Conservation (phyloP, 2,797 vertebrate genomes). For the Agapornis canus region DNA sequence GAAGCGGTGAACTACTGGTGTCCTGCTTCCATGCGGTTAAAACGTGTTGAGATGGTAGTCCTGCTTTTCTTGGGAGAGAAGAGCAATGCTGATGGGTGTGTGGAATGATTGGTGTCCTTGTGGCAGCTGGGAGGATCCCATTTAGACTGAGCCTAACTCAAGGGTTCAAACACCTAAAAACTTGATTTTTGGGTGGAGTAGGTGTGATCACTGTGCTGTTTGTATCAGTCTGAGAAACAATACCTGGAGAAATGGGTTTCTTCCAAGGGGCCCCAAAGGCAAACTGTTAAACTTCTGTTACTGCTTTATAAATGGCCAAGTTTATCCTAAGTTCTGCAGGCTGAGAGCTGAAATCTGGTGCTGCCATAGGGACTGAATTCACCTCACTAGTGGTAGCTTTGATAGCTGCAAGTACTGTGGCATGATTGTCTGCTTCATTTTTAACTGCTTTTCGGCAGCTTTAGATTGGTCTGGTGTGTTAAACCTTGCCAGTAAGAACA, state of each 20-base stretch:
- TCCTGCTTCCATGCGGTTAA: neutral
- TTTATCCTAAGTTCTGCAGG: neutral
- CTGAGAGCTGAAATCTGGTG: neutral
- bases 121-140: neutral
- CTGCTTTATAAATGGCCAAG: rapidly evolving
- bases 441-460: neutral
- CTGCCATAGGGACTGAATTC: neutral
- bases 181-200: neutral
- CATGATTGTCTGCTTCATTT: neutral
- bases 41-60: neutral
- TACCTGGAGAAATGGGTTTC: neutral
- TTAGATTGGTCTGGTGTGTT: neutral
- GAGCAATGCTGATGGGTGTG: neutral
- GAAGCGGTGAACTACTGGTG: neutral
- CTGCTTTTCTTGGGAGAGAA: neutral
- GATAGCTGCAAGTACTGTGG: neutral
- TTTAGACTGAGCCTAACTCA: neutral
- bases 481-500: neutral
- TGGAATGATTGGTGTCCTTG: neutral
- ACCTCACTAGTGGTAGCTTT: neutral
- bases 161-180: neutral
- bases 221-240: neutral
- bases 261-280: neutral
- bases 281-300: neutral
- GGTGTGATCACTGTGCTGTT: neutral